Evolutionary conservation across 53 echinoderm and acorn worm genomes (phyloP).

Genomic region (Echinometra lucunter): DNA sequence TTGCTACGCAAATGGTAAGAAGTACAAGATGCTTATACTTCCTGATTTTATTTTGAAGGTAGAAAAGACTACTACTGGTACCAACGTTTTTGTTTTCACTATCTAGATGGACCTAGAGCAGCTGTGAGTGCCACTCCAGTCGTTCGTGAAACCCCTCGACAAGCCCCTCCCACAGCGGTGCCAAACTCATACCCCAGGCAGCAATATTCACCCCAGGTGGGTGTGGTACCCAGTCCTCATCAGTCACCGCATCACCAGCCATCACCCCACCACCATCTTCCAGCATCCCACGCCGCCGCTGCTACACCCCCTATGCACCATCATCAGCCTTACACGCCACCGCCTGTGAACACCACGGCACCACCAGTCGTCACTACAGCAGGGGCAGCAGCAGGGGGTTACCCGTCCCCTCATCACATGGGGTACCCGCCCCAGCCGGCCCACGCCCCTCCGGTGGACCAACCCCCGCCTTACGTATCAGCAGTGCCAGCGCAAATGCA

Average conservation of each 20-base stretch:
- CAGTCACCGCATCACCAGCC: neutral
- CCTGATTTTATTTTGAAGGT: neutral
- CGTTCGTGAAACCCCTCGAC: conserved; percentile 17
- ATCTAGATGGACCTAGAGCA: conserved; percentile 49
- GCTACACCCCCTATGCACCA: conserved; percentile 40
- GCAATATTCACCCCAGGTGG: neutral
- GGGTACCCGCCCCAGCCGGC: conserved; percentile 13
- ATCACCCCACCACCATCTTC: neutral
- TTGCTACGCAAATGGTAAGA: too few species aligned
- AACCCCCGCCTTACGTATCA: conserved; percentile 53
- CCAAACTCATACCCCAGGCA: conserved; percentile 52
- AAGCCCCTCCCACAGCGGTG: conserved; percentile 6
- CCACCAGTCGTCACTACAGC: neutral
- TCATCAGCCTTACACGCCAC: conserved; percentile 42
- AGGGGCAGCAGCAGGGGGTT: neutral
- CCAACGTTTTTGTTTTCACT: neutral
- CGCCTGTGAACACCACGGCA: neutral
- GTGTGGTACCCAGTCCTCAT: neutral
- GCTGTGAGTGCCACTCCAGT: conserved; percentile 6
- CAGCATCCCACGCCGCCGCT: neutral
- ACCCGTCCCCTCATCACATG: conserved; percentile 46
- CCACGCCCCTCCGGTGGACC: conserved; percentile 33
- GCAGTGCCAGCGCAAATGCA: conserved; percentile 34
- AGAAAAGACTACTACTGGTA: neutral
- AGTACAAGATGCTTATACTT: too few species aligned